Percentiles rank a stretch among this genome's conserved stretches.
Conservation (phyloP, 2,113 vertebrate species). For the Callionymus lyra region DNA sequence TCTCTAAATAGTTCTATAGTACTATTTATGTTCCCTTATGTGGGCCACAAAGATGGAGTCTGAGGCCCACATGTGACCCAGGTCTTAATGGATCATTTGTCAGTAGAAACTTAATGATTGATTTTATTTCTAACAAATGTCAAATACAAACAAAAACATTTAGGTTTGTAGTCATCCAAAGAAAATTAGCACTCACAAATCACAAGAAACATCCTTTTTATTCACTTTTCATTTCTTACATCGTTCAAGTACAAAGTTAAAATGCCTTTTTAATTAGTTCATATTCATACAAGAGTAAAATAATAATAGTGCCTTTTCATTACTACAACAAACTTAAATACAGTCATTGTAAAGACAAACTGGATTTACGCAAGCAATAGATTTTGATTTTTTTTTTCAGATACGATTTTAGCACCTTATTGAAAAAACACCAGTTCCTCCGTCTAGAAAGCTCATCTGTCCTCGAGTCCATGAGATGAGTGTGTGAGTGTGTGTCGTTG, state of each 20-base stretch:
- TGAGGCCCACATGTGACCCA: too few species aligned
- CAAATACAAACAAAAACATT: not conserved
- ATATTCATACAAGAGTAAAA: constrained; percentile 99
- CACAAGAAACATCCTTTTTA: constrained; percentile 86
- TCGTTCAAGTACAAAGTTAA: constrained; percentile 99
- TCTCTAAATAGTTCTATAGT: too few species aligned
- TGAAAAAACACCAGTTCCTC: constrained; percentile 78
- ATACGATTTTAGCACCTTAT: constrained; percentile 99
- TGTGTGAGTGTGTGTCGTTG: constrained; percentile 43
- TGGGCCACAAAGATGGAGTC: too few species aligned
- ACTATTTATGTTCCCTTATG: too few species aligned
- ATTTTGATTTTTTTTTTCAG: constrained; percentile 88
- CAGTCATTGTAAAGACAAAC: constrained; percentile 97
- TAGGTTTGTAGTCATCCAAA: not conserved
- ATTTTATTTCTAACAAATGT: not conserved
- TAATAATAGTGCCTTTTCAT: constrained; percentile 98
- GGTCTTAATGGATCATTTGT: too few species aligned
- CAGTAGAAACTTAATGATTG: not conserved
- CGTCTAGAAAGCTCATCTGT: constrained; percentile 66
- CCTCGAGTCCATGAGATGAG: constrained; percentile 71
- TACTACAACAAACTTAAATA: constrained; percentile 97
- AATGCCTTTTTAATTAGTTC: constrained; percentile 88
- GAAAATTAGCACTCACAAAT: constrained; percentile 36
- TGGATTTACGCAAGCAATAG: constrained; percentile 83
- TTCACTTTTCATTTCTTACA: constrained; percentile 76